A percentile compares a stretch with the other conserved stretches of the same genome.
Conservation (phyloP, 2,888 invertebrate species). For the Ophraella communa region DNA sequence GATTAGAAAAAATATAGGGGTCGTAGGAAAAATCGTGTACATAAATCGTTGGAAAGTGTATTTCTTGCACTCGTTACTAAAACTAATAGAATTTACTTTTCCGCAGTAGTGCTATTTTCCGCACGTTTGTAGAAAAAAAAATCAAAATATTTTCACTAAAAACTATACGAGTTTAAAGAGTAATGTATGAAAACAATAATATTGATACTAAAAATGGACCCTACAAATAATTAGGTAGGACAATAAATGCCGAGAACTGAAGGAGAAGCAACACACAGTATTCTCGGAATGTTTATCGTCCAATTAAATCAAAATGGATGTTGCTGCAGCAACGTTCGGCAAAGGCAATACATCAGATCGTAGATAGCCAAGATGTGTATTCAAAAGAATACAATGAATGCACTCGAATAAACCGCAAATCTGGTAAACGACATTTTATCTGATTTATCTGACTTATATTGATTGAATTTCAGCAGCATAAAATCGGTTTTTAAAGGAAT, state of each 20-base stretch:
- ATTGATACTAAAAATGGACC: slow-evolving; percentile 37
- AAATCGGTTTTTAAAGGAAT: not conserved
- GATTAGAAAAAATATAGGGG: no score
- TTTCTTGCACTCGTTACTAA: no score
- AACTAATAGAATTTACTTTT: no score
- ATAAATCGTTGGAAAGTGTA: no score
- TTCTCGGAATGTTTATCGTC: slow-evolving; percentile 52
- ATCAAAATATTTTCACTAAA: no score
- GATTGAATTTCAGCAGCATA: slow-evolving; percentile 3
- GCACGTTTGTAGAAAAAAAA: no score
- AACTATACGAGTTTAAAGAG: no score
- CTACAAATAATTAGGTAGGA: slow-evolving; percentile 39
- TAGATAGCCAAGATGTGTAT: slow-evolving; percentile 45
- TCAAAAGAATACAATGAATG: slow-evolving; percentile 51
- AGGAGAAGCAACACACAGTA: not conserved
- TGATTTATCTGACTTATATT: slow-evolving; percentile 7
- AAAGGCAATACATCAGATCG: slow-evolving; percentile 51
- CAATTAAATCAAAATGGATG: slow-evolving; percentile 56
- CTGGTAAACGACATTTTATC: slow-evolving; percentile 44
- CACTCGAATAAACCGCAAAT: slow-evolving; percentile 47
- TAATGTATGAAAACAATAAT: not conserved
- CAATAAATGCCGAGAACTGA: slow-evolving; percentile 15
- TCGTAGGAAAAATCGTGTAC: no score
- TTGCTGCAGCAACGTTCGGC: slow-evolving; percentile 44
- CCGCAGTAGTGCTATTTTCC: no score